A percentile compares a stretch with the other conserved stretches of the same genome.
Evolutionary conservation across 2,113 vertebrate genomes (phyloP).

Genomic region (Pituophis catenifer): DNA sequence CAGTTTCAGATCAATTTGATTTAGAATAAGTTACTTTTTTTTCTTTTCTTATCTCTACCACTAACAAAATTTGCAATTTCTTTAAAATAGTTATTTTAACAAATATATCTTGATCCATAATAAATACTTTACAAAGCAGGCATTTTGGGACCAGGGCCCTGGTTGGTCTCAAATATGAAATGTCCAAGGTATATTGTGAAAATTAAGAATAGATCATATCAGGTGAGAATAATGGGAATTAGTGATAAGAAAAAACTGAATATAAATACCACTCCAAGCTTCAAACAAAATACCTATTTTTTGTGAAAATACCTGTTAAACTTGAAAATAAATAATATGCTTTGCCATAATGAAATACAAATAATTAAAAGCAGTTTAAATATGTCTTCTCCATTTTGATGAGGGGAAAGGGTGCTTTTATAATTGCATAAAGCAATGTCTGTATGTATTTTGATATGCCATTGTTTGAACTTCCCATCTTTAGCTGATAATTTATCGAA

Average conservation of each 20-base stretch:
- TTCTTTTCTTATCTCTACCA: conserved; percentile 61
- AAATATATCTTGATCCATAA: conserved; percentile 56
- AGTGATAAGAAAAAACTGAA: conserved; percentile 44
- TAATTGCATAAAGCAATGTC: conserved; percentile 70
- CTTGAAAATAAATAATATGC: conserved; percentile 77
- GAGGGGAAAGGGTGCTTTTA: conserved; percentile 78
- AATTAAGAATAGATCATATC: conserved; percentile 49
- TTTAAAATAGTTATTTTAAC: conserved; percentile 57
- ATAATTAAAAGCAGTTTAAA: conserved; percentile 65
- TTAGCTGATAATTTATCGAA: conserved; percentile 75
- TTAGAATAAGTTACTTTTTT: conserved; percentile 64
- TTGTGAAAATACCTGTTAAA: conserved; percentile 83
- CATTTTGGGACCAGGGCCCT: conserved; percentile 55
- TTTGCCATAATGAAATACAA: conserved; percentile 70
- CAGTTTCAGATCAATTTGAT: conserved; percentile 64
- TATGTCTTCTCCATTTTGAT: conserved; percentile 73
- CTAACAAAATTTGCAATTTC: conserved; percentile 61
- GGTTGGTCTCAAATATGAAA: conserved; percentile 46
- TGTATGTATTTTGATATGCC: conserved; percentile 78
- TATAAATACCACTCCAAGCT: conserved; percentile 46
- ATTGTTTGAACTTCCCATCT: conserved; percentile 89
- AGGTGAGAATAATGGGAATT: conserved; percentile 38
- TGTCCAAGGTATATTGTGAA: conserved; percentile 28
- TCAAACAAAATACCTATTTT: conserved; percentile 53
- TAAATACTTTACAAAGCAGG: conserved; percentile 41